Evolutionary conservation across 2,888 invertebrate species (phyloP), one percentile per base, ranked within the genome.

Genomic region (Microctonus brassicae): DNA sequence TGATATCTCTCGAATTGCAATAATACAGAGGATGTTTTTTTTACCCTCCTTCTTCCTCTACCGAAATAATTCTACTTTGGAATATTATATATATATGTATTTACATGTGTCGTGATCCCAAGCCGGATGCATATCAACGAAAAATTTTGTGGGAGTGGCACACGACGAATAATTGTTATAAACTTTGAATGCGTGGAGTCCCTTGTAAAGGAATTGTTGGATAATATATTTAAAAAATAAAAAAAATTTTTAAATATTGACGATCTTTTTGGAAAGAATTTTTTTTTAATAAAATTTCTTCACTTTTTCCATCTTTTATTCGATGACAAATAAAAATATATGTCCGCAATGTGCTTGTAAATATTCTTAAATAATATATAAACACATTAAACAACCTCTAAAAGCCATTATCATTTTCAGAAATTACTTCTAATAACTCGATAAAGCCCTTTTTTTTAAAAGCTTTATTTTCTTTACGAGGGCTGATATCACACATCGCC

Each of bases 381-480:
- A 10, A 57, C 29, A 34, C 65, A 65, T 65, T 53, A 65, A 65
- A 52, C 33, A 34, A 36, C 26, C 63, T 52, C 53, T 65, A 67
- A 67, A 58, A 68, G 63, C 57, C 70, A 70, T 65, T 70, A 57
- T 64, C 64, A 70, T 58, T 64, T 57, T 64, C 29, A 20, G 22
- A 70, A 70, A 70, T 70, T 47, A 58, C 64, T 64, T 58, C 70
- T 70, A 70, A 64, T n/a, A n/a, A 70, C n/a, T 58, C 33, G 70
- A 70, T 70, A 70, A 70, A 20, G 17, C 11, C 63, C 57, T 29
- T 47, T 47, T 53, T 47, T 69, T 53, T 69, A 55, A 68, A 61
- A 60, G 67, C 58, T 47, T 66, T 55, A 17, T 36, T 60, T 68
- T 47, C 53, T 69, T 69, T 69, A 69, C 26, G 62, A 69, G 34